phyloP scores from a whole-genome alignment of 2,888 invertebrate species.

The Apodemia hepburni region DNA sequence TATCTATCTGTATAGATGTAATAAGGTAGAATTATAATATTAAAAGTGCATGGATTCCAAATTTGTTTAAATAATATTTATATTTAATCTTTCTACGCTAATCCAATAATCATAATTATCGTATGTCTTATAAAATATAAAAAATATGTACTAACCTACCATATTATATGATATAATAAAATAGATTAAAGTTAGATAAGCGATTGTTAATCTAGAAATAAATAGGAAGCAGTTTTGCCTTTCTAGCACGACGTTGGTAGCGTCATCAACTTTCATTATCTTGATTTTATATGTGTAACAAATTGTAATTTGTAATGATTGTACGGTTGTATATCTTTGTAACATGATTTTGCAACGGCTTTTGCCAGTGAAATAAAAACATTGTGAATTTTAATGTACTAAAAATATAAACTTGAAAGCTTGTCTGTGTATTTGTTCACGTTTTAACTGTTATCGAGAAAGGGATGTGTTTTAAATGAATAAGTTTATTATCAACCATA shows the following conservation, averaged over 20 bases:
- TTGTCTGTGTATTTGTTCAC: no score
- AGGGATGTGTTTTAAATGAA: no score
- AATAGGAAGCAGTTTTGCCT: conserved; percentile 12
- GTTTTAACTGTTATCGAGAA: no score
- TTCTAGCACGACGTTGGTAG: conserved; percentile 13
- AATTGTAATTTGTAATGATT: neutral
- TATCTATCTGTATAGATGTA: no score
- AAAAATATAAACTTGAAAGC: no score
- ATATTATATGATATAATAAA: conserved; percentile 14
- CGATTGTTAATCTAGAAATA: conserved; percentile 17
- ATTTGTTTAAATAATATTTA: neutral
- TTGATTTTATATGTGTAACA: conserved; percentile 6
- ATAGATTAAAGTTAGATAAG: conserved; percentile 11
- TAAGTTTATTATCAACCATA: no score
- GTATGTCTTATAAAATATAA: neutral
- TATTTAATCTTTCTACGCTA: neutral
- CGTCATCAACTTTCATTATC: conserved; percentile 21
- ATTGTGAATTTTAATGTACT: no score
- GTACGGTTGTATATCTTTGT: neutral
- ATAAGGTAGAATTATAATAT: no score
- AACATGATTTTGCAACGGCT: neutral
- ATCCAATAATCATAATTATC: neutral
- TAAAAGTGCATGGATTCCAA: no score
- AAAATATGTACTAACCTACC: neutral
- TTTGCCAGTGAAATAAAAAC: no score